phyloP scores from a whole-genome alignment of 2,113 vertebrate species.

The Urocynchramus pylzowi region DNA sequence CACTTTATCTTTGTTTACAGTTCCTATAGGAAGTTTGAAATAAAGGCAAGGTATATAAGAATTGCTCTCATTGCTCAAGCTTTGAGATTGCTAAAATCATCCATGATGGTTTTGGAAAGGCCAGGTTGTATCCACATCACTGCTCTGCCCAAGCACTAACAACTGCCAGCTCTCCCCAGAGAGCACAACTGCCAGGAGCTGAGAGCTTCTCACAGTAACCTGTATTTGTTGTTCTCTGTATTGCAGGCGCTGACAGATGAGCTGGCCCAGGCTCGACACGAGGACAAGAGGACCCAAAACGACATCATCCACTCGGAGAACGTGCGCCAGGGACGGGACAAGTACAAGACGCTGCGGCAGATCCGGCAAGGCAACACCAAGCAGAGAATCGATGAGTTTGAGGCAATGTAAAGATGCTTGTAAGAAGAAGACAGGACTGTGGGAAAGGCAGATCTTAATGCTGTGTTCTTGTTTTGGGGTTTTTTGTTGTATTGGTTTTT shows the following conservation, averaged over 20 bases:
- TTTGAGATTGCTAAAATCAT: background rate
- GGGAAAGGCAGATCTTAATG: constrained; percentile 57
- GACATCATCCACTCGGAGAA: constrained; percentile 92
- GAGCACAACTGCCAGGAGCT: background rate
- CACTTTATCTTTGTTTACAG: background rate
- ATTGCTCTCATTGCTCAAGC: background rate
- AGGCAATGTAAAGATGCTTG: constrained; percentile 81
- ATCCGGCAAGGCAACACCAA: constrained; percentile 97
- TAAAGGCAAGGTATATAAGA: background rate
- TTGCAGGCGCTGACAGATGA: constrained; percentile 86
- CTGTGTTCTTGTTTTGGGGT: background rate
- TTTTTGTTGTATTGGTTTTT: background rate
- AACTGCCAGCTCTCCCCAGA: background rate
- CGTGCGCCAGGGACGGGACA: constrained; percentile 87
- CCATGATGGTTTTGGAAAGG: background rate
- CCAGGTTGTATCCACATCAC: accelerated
- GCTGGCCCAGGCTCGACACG: constrained; percentile 86
- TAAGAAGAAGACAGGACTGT: constrained; percentile 15
- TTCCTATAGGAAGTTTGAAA: background rate
- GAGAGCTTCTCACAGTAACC: background rate
- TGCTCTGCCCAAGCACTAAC: background rate
- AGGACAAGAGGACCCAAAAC: constrained; percentile 89
- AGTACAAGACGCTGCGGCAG: constrained; percentile 96
- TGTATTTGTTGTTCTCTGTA: background rate
- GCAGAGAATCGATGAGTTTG: constrained; percentile 96